phyloP scores from a whole-genome alignment of 2,113 vertebrate species.

The Brachypteracias leptosomus region DNA sequence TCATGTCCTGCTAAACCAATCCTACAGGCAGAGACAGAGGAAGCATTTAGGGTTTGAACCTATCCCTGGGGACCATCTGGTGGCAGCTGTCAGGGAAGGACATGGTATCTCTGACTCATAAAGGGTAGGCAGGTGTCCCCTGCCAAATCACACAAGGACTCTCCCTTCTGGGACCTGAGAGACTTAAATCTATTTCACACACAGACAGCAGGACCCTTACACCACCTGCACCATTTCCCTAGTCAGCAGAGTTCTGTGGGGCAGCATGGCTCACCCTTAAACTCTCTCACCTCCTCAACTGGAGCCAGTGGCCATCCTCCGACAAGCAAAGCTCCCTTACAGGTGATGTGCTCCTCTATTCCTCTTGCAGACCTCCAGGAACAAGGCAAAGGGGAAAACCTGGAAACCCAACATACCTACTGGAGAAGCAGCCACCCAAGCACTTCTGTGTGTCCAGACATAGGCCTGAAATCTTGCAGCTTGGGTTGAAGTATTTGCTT shows the following conservation, averaged over 20 bases:
- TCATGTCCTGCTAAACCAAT: not conserved
- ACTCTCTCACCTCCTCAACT: not conserved
- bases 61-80: not conserved
- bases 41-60: not conserved
- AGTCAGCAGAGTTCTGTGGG: not conserved
- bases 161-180: not conserved
- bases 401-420: not conserved
- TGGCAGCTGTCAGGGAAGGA: not conserved
- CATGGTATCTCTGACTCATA: not conserved
- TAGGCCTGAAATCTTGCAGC: not conserved
- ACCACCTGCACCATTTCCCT: fast-evolving
- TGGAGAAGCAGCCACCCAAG: not conserved
- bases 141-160: not conserved
- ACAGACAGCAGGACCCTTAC: not conserved
- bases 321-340: not conserved
- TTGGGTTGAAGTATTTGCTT: fast-evolving
- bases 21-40: not conserved
- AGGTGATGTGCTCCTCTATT: fast-evolving
- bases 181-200: not conserved
- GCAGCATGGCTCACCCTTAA: not conserved
- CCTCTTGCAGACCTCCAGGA: not conserved
- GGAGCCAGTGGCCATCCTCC: not conserved
- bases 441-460: fast-evolving
- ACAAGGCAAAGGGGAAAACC: not conserved
- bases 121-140: not conserved